phyloP scores from a whole-genome alignment of 2,113 vertebrate genomes.

The Lipophrys pholis region DNA sequence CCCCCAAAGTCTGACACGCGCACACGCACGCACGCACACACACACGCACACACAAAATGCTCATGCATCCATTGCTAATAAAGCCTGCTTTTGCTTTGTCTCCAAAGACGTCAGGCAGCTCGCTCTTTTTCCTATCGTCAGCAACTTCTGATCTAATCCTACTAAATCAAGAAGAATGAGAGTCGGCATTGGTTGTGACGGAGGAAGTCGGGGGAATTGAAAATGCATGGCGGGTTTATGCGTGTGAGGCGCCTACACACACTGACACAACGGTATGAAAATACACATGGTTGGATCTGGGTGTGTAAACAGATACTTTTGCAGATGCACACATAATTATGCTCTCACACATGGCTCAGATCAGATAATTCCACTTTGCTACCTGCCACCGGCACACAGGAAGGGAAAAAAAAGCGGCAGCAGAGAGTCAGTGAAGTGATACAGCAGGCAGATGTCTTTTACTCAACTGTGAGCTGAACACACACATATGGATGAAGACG shows the following conservation, averaged over 20 bases:
- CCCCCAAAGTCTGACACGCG: background rate
- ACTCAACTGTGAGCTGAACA: slow-evolving; percentile 36
- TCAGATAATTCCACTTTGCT: slow-evolving; percentile 58
- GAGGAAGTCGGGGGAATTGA: slow-evolving; percentile 38
- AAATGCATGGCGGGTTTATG: background rate
- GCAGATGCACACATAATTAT: slow-evolving; percentile 46
- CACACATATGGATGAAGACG: slow-evolving; percentile 27
- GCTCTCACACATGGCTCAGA: slow-evolving; percentile 49
- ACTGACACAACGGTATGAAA: slow-evolving; percentile 4
- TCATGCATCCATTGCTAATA: slow-evolving; percentile 50
- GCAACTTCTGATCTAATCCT: slow-evolving; percentile 63
- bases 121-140: slow-evolving; percentile 57
- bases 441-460: slow-evolving; percentile 44
- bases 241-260: background rate
- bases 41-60: slow-evolving; percentile 4
- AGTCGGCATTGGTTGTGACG: slow-evolving; percentile 53
- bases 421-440: slow-evolving; percentile 32
- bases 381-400: slow-evolving; percentile 46
- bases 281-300: slow-evolving; percentile 19
- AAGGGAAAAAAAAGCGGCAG: slow-evolving; percentile 42
- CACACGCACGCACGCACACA: background rate
- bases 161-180: slow-evolving; percentile 73
- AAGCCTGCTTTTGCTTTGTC: slow-evolving; percentile 52
- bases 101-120: slow-evolving; percentile 50
- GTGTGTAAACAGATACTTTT: slow-evolving; percentile 45